phyloP scores from a whole-genome alignment of 1,140 invertebrate species.

The Nymphalis io region DNA sequence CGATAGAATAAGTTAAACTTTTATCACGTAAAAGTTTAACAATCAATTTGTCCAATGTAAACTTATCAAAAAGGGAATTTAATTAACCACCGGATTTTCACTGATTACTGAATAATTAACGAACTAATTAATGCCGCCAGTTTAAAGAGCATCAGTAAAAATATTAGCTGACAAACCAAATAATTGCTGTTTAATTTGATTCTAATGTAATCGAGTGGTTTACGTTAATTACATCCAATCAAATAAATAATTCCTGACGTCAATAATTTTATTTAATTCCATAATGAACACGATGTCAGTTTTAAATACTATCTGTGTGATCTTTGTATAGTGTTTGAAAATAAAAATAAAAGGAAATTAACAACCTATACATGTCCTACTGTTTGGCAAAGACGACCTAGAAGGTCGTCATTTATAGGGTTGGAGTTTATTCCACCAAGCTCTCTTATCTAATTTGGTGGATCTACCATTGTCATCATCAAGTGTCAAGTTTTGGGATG shows the following conservation, averaged over 20 bases:
- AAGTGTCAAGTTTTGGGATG: too few relatives aligned
- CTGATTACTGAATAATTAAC: slow-evolving; percentile 15
- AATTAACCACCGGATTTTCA: slow-evolving; percentile 9
- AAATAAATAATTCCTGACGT: not conserved
- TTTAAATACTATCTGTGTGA: too few relatives aligned
- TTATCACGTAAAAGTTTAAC: not conserved
- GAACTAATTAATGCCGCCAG: not conserved
- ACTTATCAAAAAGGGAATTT: slow-evolving; percentile 15
- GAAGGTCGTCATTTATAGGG: too few relatives aligned
- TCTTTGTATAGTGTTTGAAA: too few relatives aligned
- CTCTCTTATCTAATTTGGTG: too few relatives aligned
- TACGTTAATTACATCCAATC: not conserved
- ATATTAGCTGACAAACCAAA: slow-evolving; percentile 6
- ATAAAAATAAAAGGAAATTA: too few relatives aligned
- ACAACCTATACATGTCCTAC: too few relatives aligned
- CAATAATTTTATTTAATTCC: not conserved
- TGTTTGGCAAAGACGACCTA: too few relatives aligned
- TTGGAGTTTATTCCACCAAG: too few relatives aligned
- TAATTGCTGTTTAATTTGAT: not conserved
- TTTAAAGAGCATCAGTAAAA: not conserved
- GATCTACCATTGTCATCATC: too few relatives aligned
- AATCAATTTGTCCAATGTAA: not conserved
- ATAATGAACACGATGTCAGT: too few relatives aligned
- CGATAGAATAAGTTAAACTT: not conserved
- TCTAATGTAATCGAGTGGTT: not conserved